Evolutionary conservation across 2,888 invertebrate genomes (phyloP), one percentile per base, ranked within the genome.

Genomic region (Synanthedon formicaeformis): DNA sequence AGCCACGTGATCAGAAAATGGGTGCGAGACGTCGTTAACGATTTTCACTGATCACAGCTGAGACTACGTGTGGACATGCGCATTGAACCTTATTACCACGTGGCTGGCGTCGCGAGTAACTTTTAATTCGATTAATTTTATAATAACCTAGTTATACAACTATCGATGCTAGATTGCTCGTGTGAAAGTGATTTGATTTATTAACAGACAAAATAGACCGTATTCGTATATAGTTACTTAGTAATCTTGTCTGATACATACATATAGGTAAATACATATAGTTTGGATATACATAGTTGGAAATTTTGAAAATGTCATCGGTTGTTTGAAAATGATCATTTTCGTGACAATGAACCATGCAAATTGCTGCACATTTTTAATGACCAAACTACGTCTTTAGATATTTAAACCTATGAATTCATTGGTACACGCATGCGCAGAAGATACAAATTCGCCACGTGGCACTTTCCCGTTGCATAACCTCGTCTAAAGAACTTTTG

Each of bases 21-120:
- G 69, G 67, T 65, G 71, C 71, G 72, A 66, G 64, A 64, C 63
- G 67, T 40, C 61, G 69, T 74, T 85, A 86, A 86, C 84, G 84
- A 86, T 87, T 87, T 86, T 86, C 81, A 67, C 63, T 67, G 68
- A 72, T 68, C 74, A 71, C 86, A 85, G 85, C 86, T 86, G 85
- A 78, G 76, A 66, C 69, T 54, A 55, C 57, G 65, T 64, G 67
- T 69, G 62, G 73, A 73, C 85, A 70, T 86, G 86, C 86, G 86
- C 85, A 80, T 45, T 72, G 58, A 55, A 49, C 41, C 48, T 54
- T 41, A 12, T 51, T 59, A 62, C 78, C 86, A 86, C 86, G 86
- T 86, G 86, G 75, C 59, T 41, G 16, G 48, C 12, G 23, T 12
- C 50, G 51, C 55, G 57, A 57, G 57, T 55, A 60, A 64, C 60